A percentile compares a stretch with the other conserved stretches of the same genome.
Evolutionary conservation across 1,140 invertebrate genomes (phyloP).

Genomic region (Samia ricini): DNA sequence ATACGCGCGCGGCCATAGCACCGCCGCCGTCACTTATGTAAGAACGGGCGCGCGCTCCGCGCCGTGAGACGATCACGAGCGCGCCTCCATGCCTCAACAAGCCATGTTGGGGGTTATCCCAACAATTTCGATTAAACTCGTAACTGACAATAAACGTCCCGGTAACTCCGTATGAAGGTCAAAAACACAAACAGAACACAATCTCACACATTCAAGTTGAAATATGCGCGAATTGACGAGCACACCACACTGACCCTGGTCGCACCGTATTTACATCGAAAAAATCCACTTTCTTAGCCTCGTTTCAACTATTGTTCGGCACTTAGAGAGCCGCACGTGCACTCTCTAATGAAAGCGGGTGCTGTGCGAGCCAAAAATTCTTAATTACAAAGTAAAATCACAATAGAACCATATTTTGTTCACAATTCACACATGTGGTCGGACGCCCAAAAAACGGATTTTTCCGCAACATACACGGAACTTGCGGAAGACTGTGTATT

Average conservation of each 20-base stretch:
- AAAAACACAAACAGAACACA: slow-evolving; percentile 27
- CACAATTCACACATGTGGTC: slow-evolving; percentile 77
- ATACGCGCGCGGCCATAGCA: slow-evolving; percentile 76
- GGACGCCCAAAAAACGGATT: slow-evolving; percentile 79
- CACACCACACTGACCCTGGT: slow-evolving; percentile 72
- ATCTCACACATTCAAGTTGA: slow-evolving; percentile 17
- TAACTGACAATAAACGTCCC: slow-evolving; percentile 33
- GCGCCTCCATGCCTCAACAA: slow-evolving; percentile 71
- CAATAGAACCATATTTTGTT: slow-evolving; percentile 74
- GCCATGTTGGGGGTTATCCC: slow-evolving; percentile 65
- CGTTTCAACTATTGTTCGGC: slow-evolving; percentile 59
- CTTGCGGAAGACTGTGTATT: slow-evolving; percentile 75
- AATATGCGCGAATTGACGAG: slow-evolving; percentile 60
- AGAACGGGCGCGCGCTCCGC: slow-evolving; percentile 72
- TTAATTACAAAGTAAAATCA: slow-evolving; percentile 59
- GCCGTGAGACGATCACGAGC: slow-evolving; percentile 73
- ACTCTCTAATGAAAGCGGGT: slow-evolving; percentile 49
- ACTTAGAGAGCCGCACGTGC: slow-evolving; percentile 50
- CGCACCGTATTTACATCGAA: slow-evolving; percentile 75
- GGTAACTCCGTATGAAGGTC: slow-evolving; percentile 47
- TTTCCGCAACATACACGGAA: slow-evolving; percentile 77
- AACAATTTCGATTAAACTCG: slow-evolving; percentile 53
- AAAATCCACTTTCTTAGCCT: slow-evolving; percentile 71
- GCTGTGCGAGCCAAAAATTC: slow-evolving; percentile 46
- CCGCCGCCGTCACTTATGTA: slow-evolving; percentile 67